phyloP scores from a whole-genome alignment of 2,797 vertebrate genomes.

The Sarcoramphus papa region DNA sequence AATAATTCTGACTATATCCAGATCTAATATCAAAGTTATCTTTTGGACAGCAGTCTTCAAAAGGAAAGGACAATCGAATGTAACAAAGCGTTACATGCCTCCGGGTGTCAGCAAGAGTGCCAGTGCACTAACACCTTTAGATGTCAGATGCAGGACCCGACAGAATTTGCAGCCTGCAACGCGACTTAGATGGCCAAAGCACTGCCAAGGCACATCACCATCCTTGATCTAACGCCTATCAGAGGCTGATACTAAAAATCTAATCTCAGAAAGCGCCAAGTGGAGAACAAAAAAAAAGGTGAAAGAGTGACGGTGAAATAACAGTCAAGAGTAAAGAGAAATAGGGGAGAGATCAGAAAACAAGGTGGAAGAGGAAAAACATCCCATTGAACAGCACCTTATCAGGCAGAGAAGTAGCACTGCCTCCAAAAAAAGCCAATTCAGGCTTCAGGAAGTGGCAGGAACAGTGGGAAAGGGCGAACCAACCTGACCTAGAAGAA shows the following conservation, averaged over 20 bases:
- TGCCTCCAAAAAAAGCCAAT: slow-evolving; percentile 63
- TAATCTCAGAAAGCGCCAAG: neutral
- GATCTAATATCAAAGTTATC: neutral
- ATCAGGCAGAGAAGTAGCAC: slow-evolving; percentile 56
- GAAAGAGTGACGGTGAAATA: neutral
- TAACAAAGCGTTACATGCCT: neutral
- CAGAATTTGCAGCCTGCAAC: neutral
- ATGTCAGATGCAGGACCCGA: neutral
- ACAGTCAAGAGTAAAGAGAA: neutral
- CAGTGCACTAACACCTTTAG: neutral
- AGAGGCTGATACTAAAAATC: neutral
- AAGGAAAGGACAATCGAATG: neutral
- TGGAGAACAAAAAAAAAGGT: neutral
- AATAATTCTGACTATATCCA: neutral
- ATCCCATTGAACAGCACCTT: slow-evolving; percentile 52
- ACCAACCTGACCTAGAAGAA: slow-evolving; percentile 68
- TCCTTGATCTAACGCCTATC: neutral
- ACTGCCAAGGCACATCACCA: neutral
- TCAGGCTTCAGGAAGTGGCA: slow-evolving; percentile 66
- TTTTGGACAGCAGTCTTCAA: neutral
- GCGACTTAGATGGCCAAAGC: neutral
- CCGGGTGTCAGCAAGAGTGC: neutral
- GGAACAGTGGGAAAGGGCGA: slow-evolving; percentile 55
- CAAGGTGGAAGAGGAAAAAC: neutral
- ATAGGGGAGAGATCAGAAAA: neutral